Evolutionary conservation across 2,797 vertebrate genomes (phyloP).

Genomic region (Halcyon leucocephala): DNA sequence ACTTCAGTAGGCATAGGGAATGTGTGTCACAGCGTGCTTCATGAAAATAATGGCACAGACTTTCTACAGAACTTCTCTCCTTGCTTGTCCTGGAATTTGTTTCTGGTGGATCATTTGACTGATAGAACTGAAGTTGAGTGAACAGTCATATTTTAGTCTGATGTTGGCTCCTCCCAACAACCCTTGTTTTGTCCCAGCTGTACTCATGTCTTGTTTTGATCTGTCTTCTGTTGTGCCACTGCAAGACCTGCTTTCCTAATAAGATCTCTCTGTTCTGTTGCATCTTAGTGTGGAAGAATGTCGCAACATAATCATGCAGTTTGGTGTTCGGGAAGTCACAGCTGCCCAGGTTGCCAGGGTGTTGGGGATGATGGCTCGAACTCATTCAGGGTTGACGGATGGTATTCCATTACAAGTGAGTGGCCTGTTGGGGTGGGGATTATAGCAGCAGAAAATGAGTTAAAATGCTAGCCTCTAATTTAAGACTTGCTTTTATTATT

Average conservation of each 20-base stretch:
- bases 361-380: conserved; percentile 99
- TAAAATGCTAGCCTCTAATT: background rate
- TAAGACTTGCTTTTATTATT: background rate
- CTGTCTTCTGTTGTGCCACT: background rate
- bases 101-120: background rate
- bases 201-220: background rate
- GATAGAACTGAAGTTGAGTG: background rate
- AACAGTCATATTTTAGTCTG: background rate
- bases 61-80: background rate
- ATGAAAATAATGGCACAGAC: background rate
- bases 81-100: background rate
- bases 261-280: background rate
- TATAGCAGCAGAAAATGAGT: background rate
- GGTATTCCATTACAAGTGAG: conserved; percentile 95
- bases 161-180: background rate
- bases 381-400: conserved; percentile 94
- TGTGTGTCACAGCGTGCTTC: background rate
- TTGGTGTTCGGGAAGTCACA: conserved; percentile 96
- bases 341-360: conserved; percentile 98
- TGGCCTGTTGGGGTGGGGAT: background rate
- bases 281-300: conserved; percentile 93
- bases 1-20: background rate
- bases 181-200: background rate
- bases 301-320: conserved; percentile 97
- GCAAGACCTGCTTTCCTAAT: background rate